These are phyloP conservation scores for Perithous albicinctus DNA, from an alignment of 2,888 invertebrate species.

Conservation along the genomic window DNA sequence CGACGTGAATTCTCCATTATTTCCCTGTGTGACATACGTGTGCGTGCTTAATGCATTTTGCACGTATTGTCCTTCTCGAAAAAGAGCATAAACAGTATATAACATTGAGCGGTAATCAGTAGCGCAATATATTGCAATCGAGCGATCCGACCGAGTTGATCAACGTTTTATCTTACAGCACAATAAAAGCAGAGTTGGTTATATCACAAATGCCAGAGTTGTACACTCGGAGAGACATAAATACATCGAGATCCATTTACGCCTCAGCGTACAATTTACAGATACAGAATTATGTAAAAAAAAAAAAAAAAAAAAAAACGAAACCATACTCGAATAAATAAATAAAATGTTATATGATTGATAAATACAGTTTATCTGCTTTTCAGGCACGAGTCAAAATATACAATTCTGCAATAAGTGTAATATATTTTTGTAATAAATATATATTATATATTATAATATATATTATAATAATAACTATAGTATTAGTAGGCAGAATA, in stretches of 20 bases:
- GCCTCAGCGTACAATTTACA: not conserved
- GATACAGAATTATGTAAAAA: not conserved
- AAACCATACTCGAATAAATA: not conserved
- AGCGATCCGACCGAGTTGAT: slow-evolving; percentile 14
- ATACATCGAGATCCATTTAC: slow-evolving; percentile 10
- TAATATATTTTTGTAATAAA: too few relatives aligned
- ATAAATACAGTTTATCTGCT: not conserved
- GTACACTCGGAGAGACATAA: not conserved
- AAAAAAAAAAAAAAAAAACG: too few relatives aligned
- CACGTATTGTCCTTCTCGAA: slow-evolving; percentile 1
- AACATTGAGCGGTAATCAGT: not conserved
- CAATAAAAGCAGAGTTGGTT: slow-evolving; percentile 17
- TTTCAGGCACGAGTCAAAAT: too few relatives aligned
- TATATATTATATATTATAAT: too few relatives aligned
- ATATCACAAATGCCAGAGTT: slow-evolving; percentile 2
- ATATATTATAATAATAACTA: too few relatives aligned
- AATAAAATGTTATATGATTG: not conserved
- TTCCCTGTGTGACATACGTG: not conserved
- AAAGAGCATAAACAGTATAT: not conserved
- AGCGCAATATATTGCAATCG: slow-evolving; percentile 11
- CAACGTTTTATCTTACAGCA: not conserved
- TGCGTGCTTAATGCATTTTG: not conserved
- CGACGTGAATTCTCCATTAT: slow-evolving; percentile 17
- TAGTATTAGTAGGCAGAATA: too few relatives aligned
- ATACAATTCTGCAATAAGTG: too few relatives aligned